Evolutionary conservation across 2,888 invertebrate species (phyloP), one percentile per base, ranked within the genome.

Genomic region (Hybos culiciformis): DNA sequence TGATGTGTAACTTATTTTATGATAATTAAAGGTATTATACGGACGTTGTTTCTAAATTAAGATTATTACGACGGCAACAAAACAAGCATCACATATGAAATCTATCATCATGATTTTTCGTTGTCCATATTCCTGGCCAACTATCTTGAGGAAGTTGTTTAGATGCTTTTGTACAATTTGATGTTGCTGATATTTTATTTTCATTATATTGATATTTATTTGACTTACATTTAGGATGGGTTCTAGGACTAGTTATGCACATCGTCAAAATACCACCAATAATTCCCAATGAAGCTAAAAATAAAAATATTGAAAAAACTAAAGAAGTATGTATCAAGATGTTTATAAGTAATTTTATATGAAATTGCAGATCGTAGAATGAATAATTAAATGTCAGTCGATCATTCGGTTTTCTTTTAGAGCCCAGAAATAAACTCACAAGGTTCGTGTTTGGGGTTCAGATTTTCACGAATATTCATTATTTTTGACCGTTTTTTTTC

Each of bases 121-220:
- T 63, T 45, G 66, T 66, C 65, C 66, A 66, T 54, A 66, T 58
- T 50, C 63, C 66, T 45, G 63, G 56, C 59, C 58, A 56, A 38
- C 66, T 49, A 55, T 62, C 62, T 45, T 63, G 62, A 56, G 65
- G 65, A 59, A 66, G 60, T 60, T 66, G 66, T 14, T 60, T 57
- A 55, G 46, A 54, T 60, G 43, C 44, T 52, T 47, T 5, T 23
- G 15, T 19, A 2, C 83, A 93, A 33, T 83, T 94, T 31, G 94
- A 96, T 62, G 93, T 93, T 6, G 77, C 87, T 41, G 45, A 58
- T n/a, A n/a, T n/a, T 44, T 61, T 60, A 44, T 59, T 59, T 46
- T 58, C 58, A 46, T 59, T 48, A 18, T 59, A 59, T 17, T 21
- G 26, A 6, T 20, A n/a, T 29, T 0, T 48, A 47, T 3, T 46